These are phyloP conservation scores for Hyperoodon ampullatus DNA, from an alignment of 2,113 vertebrate genomes.

Conservation along the genomic window DNA sequence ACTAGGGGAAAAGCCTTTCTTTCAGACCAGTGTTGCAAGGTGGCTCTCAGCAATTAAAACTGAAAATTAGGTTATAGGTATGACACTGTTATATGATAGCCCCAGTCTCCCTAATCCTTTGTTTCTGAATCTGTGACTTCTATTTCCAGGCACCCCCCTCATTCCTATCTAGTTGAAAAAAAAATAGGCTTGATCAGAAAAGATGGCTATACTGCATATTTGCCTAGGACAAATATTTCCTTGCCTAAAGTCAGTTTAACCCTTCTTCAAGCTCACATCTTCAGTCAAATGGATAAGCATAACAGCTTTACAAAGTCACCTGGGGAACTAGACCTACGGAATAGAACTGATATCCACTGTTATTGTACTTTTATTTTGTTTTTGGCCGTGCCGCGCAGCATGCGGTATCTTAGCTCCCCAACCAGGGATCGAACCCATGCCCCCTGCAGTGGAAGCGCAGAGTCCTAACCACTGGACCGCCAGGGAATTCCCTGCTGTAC, in stretches of 20 bases:
- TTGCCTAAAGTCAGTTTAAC: constrained; percentile 54
- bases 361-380: neutral
- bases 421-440: neutral
- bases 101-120: neutral
- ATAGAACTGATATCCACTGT: constrained; percentile 39
- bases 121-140: constrained; percentile 39
- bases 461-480: neutral
- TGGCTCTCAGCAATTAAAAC: constrained; percentile 40
- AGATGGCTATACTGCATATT: constrained; percentile 3
- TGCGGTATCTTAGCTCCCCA: neutral
- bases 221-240: neutral
- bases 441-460: neutral
- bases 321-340: neutral
- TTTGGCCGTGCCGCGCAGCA: neutral
- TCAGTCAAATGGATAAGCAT: neutral
- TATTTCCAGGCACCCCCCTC: neutral
- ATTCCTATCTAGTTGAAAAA: neutral
- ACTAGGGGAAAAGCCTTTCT: neutral
- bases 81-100: neutral
- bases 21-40: neutral
- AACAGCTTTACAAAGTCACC: constrained; percentile 24
- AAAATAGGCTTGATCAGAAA: constrained; percentile 47
- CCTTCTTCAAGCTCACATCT: constrained; percentile 34
- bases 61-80: constrained; percentile 19
- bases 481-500: neutral